Base-by-base conservation (phyloP, 2,113 vertebrate species). In the Blennius ocellaris region DNA sequence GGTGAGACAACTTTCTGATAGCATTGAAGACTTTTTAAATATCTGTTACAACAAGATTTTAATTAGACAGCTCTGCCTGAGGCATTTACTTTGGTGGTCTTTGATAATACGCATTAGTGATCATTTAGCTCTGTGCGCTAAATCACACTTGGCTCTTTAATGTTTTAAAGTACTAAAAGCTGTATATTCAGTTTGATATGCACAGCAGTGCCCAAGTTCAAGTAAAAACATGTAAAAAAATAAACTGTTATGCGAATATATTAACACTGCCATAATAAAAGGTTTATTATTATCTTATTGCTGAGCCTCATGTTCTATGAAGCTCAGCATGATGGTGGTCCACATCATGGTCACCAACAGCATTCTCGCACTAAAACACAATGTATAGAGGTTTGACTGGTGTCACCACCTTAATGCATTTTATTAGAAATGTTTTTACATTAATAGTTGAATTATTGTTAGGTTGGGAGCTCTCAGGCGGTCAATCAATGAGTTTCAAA, bases 61-160 rank as follows among this genome's bases (percentile, higher is more conserved):
- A 17, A 60, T 48, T 5, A 57, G 41, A 36, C 16, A 47, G 50
- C 8, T 72, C 16, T 50, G 68, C 63, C 56, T 17, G 0, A 37
- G 67, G 57, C 53, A 39, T 64, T 63, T 51, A 30, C 21, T 30
- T 30, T 5, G 61, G 51, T 57, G 43, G 62, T 0, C 17, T 66
- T 65, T 1, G 44, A 66, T 49, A 44, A 66, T 11, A 12, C 17
- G 43, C 53, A 12, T 41, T 15, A 1, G 15, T 38, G 59, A 2
- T 15, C 36, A 3, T 53, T 39, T 56, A 52, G 49, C 16, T 36
- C 2, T 44, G 45, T 44, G 6, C 12, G 50, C 76, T 70, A 60
- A 50, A 16, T 43, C 36, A 50, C 30, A 47, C 17, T 67, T 55
- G 11, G 5, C 43, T 75, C 5, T 43, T 5, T 39, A 12, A 12